Percentiles rank a stretch among this genome's conserved stretches.
Evolutionary conservation across 2,888 invertebrate genomes (phyloP).

Genomic region (Tridacna crocea): DNA sequence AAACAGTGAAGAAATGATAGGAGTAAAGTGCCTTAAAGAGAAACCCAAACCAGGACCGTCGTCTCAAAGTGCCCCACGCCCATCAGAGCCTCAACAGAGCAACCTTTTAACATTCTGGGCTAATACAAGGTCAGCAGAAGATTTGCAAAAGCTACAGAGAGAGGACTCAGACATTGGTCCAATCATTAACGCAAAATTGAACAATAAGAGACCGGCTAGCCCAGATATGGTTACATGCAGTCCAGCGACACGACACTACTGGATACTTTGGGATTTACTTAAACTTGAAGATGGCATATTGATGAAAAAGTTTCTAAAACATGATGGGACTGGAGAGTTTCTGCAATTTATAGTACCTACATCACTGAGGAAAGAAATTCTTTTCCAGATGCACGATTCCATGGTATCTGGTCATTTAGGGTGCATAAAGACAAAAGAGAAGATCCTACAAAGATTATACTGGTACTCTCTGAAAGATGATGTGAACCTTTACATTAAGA

Average conservation of each 20-base stretch:
- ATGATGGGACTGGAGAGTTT: neutral
- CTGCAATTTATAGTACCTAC: neutral
- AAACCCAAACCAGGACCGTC: neutral
- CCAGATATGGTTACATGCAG: neutral
- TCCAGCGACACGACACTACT: constrained; percentile 15
- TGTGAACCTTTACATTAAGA: constrained; percentile 13
- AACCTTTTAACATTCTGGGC: neutral
- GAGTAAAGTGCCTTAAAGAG: constrained; percentile 15
- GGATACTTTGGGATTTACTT: constrained; percentile 18
- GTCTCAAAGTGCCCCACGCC: no score
- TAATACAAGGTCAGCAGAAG: neutral
- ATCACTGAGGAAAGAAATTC: neutral
- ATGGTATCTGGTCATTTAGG: constrained; percentile 11
- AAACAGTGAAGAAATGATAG: no score
- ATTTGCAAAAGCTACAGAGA: neutral
- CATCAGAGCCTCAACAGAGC: no score
- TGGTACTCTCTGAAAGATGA: constrained; percentile 32
- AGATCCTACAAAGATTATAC: neutral
- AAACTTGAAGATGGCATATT: neutral
- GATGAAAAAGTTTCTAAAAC: neutral
- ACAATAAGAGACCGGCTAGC: neutral
- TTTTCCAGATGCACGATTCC: constrained; percentile 12
- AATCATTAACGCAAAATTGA: neutral
- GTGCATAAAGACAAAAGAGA: constrained; percentile 6
- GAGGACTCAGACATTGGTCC: neutral